These are phyloP conservation scores for Mylabris sibirica DNA, from an alignment of 2,888 invertebrate species.

Conservation along the genomic window DNA sequence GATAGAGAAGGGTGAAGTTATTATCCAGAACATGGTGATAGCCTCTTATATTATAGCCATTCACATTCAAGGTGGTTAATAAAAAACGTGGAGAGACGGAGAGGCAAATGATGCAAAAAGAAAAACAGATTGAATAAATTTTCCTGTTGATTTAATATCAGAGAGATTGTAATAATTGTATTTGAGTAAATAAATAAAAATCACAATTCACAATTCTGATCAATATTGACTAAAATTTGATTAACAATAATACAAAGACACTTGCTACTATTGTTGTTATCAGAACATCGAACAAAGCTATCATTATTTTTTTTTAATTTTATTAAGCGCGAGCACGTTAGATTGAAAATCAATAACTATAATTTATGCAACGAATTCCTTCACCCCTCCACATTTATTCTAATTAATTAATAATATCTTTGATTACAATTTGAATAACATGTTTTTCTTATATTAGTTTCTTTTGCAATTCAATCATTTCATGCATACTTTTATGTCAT, in stretches of 20 bases:
- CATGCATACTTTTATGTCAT: not conserved
- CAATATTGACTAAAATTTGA: not conserved
- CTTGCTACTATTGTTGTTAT: not conserved
- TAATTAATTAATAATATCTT: not conserved
- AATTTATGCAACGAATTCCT: too few species aligned
- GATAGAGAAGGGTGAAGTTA: not conserved
- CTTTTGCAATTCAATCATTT: not conserved
- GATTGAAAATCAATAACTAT: not conserved
- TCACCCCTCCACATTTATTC: not conserved
- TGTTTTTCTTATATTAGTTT: not conserved
- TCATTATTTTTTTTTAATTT: conserved; percentile 1
- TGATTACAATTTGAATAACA: not conserved
- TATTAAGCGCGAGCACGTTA: not conserved
- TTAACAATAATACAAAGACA: not conserved
- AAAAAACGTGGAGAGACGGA: conserved; percentile 28
- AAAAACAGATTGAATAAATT: conserved; percentile 10
- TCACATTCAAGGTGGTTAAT: conserved; percentile 40
- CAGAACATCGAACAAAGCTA: not conserved
- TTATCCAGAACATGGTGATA: conserved; percentile 23
- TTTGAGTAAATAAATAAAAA: too few species aligned
- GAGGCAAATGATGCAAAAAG: too few species aligned
- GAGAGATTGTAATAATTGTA: not conserved
- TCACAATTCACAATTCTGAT: not conserved
- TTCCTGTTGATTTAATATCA: not conserved
- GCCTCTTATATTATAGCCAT: conserved; percentile 34